Conservation (phyloP, 2,113 vertebrate species). For the Hypomesus transpacificus region DNA sequence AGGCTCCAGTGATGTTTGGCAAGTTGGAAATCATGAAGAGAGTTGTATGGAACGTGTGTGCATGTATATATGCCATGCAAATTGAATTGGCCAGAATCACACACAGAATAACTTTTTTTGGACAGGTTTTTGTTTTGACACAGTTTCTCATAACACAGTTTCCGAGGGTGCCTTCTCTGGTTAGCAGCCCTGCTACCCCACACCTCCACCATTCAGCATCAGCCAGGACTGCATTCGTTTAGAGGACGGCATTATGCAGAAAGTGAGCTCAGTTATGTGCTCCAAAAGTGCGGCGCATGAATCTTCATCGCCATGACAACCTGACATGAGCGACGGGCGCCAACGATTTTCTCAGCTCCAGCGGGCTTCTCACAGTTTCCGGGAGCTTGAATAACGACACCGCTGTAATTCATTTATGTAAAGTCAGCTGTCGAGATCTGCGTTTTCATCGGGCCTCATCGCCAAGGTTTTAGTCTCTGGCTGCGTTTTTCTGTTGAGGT, state of each 20-base stretch:
- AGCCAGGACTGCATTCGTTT: background rate
- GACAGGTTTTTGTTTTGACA: background rate
- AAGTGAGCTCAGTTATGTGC: background rate
- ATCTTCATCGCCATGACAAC: slow-evolving; percentile 4
- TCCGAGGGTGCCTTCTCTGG: no score
- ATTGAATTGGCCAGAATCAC: no score
- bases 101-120: no score
- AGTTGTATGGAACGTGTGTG: no score
- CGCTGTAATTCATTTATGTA: slow-evolving; percentile 1
- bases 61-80: no score
- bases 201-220: no score
- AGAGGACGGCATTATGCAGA: background rate
- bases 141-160: no score
- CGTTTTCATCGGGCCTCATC: background rate
- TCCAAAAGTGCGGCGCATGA: background rate
- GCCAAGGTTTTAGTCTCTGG: background rate
- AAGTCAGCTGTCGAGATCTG: background rate
- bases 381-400: background rate
- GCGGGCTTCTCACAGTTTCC: background rate
- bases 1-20: no score
- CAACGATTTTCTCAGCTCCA: background rate
- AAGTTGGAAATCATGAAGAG: no score
- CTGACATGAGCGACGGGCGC: background rate
- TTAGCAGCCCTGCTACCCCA: no score
- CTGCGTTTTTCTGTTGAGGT: background rate